Evolutionary conservation across 2,797 vertebrate species (phyloP), one percentile per base, ranked within the genome.

Genomic region (Mormyrops attenuatus): DNA sequence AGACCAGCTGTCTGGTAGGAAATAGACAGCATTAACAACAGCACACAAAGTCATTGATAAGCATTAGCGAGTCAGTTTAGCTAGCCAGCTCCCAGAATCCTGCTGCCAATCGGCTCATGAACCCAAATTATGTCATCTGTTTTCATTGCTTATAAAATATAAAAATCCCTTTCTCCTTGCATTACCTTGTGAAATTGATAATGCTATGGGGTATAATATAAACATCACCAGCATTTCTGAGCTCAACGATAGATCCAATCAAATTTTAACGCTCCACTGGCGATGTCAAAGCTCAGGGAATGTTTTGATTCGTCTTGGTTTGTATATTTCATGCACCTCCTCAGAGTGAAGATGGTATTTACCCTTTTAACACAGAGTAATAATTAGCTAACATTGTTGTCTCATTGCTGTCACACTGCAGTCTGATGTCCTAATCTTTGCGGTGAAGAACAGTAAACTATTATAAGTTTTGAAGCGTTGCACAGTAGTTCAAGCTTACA

Each of bases 141-240:
- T 11, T 44, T 20, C 15, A 63, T 52, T 85, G 22, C 38, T 50
- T 47, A 20, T 17, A 22, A 85, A 50, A 30, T 50, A 66, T 73
- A 50, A 89, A 90, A 88, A 8, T 53, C 63, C 73, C 92, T 92
- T 82, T 13, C 1, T 77, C 90, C 91, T 89, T 80, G 91, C 90
- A 88, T 91, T 89, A 91, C 89, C 89, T 92, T 90, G 63, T 8
- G 55, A 13, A 60, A 60, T 49, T 20, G 77, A 87, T 44, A 26
- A 63, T 63, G 85, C 44, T 66, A 44, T 34, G 30, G 34, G 90
- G 49, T 89, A 6, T 88, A 47, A 49, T 85, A 91, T 69, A 49
- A 63, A 44, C 47, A 90, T 87, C 69, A 20, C 44, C 41, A 30
- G 88, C 69, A 30, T 55, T 52, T 89, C 17, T 89, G 49, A 41